Evolutionary conservation across 37 sponge, comb jelly and placozoan genomes (phyloP), one percentile per base, ranked within the genome.

Genomic region (Hormiphora californensis): DNA sequence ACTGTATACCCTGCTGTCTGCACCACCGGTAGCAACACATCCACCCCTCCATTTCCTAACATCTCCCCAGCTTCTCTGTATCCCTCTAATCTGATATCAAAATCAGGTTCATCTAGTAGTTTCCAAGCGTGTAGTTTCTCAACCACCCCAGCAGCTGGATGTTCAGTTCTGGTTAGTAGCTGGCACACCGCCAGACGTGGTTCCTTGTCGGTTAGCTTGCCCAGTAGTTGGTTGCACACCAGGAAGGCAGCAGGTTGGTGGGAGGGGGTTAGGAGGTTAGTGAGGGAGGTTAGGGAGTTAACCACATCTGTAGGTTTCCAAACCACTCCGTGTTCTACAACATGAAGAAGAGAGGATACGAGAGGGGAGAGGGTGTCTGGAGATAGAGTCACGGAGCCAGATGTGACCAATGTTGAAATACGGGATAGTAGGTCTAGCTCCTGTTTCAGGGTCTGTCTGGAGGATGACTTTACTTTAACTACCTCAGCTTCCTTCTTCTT

Each of bases 101-200:
- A 73, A 30, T 73, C 81, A 43, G 81, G 81, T 28, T 73, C 81
- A 41, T 73, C 81, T 46, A 73, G 12, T 19, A 73, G 46, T 9
- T 39, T 73, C 81, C 81, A 73, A n/a, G 81, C 41, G 46, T 73
- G 41, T 41, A 73, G 81, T 3, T 41, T 37, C 23, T 33, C 7
- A 1, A 73, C 28, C 3, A 73, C 25, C 3, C 4, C 15, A 3
- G 81, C 81, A 21, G 23, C 25, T 1, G 81, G 81, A 30, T 73
- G 81, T 9, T 21, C 44, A 4, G 46, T 43, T 33, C 23, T 27
- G 17, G 9, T 4, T 28, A 73, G 32, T 17, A 73, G 23, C 23
- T 3, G 1, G 43, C 81, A 73, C 23, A 73, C 28, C 12, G 81
- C 41, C 27, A 23, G 27, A 11, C 81, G 35, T 4, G 36, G 7